These are phyloP conservation scores for Psilopogon haemacephalus DNA, from an alignment of 2,113 vertebrate genomes.

Conservation along the genomic window DNA sequence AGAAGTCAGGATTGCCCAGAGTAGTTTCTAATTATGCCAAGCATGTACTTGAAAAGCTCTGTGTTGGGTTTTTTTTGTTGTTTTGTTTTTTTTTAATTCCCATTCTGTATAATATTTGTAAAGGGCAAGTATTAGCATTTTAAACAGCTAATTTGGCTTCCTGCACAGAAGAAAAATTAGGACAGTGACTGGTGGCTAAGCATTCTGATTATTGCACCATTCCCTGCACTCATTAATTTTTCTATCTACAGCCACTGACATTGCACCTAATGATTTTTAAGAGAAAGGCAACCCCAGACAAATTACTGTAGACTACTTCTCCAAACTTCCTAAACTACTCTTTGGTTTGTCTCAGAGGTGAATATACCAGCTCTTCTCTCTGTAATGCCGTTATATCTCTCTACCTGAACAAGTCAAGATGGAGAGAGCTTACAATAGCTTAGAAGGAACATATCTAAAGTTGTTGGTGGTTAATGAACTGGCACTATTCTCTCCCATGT, in stretches of 20 bases:
- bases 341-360: background rate
- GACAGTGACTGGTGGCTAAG: slow-evolving; percentile 33
- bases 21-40: background rate
- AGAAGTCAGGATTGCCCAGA: background rate
- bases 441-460: background rate
- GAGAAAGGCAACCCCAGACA: background rate
- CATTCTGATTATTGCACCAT: slow-evolving; percentile 5
- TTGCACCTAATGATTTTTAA: background rate
- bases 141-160: slow-evolving; percentile 46
- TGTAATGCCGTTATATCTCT: background rate
- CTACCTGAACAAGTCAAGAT: background rate
- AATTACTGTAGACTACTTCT: background rate
- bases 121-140: slow-evolving; percentile 68
- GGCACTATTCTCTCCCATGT: background rate
- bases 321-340: background rate
- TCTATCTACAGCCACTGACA: background rate
- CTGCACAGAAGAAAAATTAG: slow-evolving; percentile 20
- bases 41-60: background rate
- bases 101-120: slow-evolving; percentile 26
- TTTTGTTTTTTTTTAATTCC: background rate
- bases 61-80: too few species aligned
- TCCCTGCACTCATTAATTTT: background rate
- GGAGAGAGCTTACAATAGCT: background rate
- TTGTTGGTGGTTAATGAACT: background rate
- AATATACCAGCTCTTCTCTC: background rate